Evolutionary conservation across 1,140 invertebrate species (phyloP).

Genomic region (Popillia japonica): DNA sequence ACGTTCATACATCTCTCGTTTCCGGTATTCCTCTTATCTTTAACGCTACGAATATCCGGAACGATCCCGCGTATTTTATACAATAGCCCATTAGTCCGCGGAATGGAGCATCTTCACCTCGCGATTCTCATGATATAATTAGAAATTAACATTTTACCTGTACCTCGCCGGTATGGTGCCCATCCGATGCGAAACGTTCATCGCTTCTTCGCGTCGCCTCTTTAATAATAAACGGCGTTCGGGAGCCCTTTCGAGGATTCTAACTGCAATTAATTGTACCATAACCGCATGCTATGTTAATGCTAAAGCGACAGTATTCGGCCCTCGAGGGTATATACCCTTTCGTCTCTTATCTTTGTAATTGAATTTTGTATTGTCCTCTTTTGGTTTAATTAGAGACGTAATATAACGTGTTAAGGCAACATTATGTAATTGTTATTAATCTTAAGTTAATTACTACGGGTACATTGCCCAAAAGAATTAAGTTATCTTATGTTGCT

Average conservation of each 20-base stretch:
- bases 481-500: too few species aligned
- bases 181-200: neutral
- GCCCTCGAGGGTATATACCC: too few species aligned
- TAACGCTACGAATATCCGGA: neutral
- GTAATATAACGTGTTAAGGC: neutral
- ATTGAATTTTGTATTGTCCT: neutral
- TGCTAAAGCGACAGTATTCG: too few species aligned
- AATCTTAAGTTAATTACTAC: neutral
- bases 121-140: neutral
- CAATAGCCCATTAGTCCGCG: neutral
- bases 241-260: neutral
- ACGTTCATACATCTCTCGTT: neutral
- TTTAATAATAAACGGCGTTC: slow-evolving; percentile 1
- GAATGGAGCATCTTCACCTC: neutral
- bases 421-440: neutral
- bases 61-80: neutral
- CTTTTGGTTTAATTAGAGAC: neutral
- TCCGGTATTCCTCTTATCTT: neutral
- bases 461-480: too few species aligned
- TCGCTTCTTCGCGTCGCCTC: neutral
- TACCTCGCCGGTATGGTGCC: neutral
- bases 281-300: too few species aligned
- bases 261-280: too few species aligned
- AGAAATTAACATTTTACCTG: slow-evolving; percentile 15
- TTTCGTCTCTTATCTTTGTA: neutral